These are phyloP conservation scores for Drosophila sproati DNA, from an alignment of 1,140 invertebrate genomes.

Conservation along the genomic window DNA sequence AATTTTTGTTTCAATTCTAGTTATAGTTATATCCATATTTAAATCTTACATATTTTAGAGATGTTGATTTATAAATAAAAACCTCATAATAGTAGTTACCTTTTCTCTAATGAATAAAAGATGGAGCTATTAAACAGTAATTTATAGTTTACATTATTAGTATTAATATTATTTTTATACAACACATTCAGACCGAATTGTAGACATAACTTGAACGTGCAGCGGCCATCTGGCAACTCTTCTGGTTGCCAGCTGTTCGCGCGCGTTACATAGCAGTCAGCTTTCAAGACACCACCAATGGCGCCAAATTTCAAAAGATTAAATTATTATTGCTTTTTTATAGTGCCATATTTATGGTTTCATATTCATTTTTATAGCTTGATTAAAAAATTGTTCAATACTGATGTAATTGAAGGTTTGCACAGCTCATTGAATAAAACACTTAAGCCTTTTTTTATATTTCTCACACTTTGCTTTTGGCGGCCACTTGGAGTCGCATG, in stretches of 20 bases:
- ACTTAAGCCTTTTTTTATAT: neutral
- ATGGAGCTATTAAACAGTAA: no score
- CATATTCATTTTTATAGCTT: neutral
- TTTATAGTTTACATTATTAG: no score
- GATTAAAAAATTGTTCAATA: no score
- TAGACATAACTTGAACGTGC: conserved; percentile 5
- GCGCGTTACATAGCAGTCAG: conserved; percentile 19
- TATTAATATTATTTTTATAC: no score
- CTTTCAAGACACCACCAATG: neutral
- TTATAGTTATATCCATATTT: no score
- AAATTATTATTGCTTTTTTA: neutral
- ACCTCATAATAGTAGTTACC: no score
- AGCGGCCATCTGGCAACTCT: conserved; percentile 5
- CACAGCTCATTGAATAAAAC: neutral
- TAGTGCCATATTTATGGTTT: neutral
- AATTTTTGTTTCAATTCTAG: no score
- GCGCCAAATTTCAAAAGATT: conserved; percentile 15
- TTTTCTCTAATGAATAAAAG: no score
- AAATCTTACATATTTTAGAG: no score
- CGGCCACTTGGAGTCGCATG: conserved; percentile 10
- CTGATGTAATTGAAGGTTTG: no score
- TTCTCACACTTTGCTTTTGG: neutral
- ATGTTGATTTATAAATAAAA: no score
- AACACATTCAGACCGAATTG: no score
- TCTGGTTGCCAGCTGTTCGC: conserved; percentile 15